Evolutionary conservation across 2,888 invertebrate species (phyloP), one percentile per base, ranked within the genome.

Genomic region (Synergus itoensis): DNA sequence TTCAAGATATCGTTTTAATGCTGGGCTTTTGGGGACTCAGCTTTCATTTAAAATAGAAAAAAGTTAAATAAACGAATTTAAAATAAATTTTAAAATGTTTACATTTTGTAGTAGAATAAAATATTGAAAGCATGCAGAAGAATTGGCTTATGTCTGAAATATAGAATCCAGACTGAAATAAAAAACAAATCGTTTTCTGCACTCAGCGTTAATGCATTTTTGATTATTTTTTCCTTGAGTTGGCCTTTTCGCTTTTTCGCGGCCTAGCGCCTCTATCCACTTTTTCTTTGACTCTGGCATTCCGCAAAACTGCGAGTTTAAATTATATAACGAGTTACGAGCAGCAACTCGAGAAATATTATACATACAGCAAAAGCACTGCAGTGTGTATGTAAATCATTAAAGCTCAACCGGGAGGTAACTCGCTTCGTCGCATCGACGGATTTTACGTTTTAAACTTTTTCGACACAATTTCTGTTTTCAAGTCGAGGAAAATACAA

Each of bases 331-430:
- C 43, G 45, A 69, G 45, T 45, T 28, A 69, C 21, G 67, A 69
- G 45, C 67, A 69, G 41, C 67, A 67, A 69, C 45, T 45, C 21
- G 67, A 69, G 45, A 69, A 21, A 69, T 45, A 28, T 60, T 28
- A 21, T 60, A 60, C 67, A 21, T 60, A 60, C 67, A 45, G 28
- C 5, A 69, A 21, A 69, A 69, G 45, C n/a, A 3, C 64, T 1
- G 16, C 40, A 64, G 14, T 45, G 14, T 45, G 43, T 18, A 67
- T 69, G 21, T 45, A 69, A 69, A 43, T 69, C 45, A 69, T 45
- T 69, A 48, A 45, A 69, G 21, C 43, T 69, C 11, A 43, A 45
- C 67, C 21, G 21, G 5, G 45, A 48, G 67, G 67, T 45, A 45
- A 43, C 21, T 45, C 43, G 11, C 11, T n/a, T 43, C 65, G 67